A percentile compares a stretch with the other conserved stretches of the same genome.
These are phyloP conservation scores for Gobio occitaniae DNA, from an alignment of 2,797 vertebrate species.

Conservation along the genomic window DNA sequence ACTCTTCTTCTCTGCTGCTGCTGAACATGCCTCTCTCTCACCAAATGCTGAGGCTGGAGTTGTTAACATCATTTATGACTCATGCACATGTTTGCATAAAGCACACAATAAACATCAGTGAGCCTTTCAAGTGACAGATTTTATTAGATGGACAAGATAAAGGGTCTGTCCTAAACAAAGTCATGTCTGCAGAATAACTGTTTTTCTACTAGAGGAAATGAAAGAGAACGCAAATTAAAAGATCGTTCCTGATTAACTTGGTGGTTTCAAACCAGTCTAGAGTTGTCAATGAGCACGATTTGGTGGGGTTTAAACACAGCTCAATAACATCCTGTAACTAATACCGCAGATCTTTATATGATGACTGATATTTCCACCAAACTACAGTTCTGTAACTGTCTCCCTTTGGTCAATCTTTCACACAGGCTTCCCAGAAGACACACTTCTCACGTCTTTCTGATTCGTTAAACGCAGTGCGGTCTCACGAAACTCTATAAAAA, in stretches of 20 bases:
- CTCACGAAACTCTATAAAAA: constrained; percentile 20
- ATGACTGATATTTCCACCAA: neutral
- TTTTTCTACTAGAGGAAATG: neutral
- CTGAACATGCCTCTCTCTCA: constrained; percentile 29
- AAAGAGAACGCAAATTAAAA: neutral
- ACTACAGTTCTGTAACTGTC: neutral
- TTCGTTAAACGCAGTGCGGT: neutral
- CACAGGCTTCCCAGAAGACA: neutral
- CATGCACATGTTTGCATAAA: constrained; percentile 31
- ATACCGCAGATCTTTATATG: neutral
- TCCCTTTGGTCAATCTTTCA: neutral
- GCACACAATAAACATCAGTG: constrained; percentile 12
- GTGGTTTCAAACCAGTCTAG: neutral
- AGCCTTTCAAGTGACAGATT: constrained; percentile 27
- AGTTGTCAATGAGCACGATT: neutral
- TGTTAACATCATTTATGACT: constrained; percentile 46
- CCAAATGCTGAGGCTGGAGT: constrained; percentile 33
- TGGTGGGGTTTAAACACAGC: neutral
- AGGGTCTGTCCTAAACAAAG: neutral
- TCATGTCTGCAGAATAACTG: neutral
- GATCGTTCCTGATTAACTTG: too few species aligned
- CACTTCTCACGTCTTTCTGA: neutral
- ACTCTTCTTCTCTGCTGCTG: constrained; percentile 6
- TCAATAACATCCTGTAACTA: neutral
- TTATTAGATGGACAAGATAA: neutral